Conservation (phyloP, 2,797 vertebrate genomes). For the Yasuhikotakia modesta region DNA sequence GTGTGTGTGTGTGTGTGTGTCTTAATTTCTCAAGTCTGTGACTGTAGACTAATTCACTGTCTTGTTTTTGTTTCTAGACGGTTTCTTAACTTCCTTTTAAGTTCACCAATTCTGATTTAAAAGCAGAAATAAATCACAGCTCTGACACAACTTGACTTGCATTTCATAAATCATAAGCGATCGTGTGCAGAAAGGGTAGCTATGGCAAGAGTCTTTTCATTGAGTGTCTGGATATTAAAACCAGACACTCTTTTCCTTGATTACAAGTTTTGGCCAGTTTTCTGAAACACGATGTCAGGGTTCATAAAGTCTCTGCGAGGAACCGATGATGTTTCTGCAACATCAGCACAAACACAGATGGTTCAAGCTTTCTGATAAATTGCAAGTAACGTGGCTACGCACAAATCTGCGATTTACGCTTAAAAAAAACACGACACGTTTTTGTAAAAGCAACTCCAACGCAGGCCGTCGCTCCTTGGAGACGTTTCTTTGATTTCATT, state of each 20-base stretch:
- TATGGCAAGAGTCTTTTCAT: neutral
- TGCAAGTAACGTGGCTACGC: constrained; percentile 41
- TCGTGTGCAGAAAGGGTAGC: neutral
- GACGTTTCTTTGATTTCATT: constrained; percentile 51
- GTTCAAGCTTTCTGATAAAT: constrained; percentile 58
- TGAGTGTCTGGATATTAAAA: neutral
- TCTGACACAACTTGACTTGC: too few relatives aligned
- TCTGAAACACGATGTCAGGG: constrained; percentile 11
- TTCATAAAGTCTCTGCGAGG: constrained; percentile 37
- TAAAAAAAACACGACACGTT: neutral
- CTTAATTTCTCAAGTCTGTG: too few relatives aligned
- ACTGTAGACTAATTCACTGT: too few relatives aligned
- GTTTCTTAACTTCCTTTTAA: too few relatives aligned
- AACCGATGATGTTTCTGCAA: constrained; percentile 49
- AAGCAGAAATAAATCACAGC: too few relatives aligned
- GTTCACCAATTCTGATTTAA: too few relatives aligned
- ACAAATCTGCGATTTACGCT: neutral
- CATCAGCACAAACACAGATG: constrained; percentile 66
- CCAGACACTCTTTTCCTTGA: neutral
- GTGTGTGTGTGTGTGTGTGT: too few relatives aligned
- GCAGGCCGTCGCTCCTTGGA: neutral
- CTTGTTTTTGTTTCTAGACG: too few relatives aligned
- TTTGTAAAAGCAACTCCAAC: neutral
- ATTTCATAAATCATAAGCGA: too few relatives aligned
- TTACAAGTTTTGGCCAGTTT: constrained; percentile 32